These are phyloP conservation scores for Hippopotamus amphibius DNA, from an alignment of 2,113 vertebrate genomes.

Conservation along the genomic window DNA sequence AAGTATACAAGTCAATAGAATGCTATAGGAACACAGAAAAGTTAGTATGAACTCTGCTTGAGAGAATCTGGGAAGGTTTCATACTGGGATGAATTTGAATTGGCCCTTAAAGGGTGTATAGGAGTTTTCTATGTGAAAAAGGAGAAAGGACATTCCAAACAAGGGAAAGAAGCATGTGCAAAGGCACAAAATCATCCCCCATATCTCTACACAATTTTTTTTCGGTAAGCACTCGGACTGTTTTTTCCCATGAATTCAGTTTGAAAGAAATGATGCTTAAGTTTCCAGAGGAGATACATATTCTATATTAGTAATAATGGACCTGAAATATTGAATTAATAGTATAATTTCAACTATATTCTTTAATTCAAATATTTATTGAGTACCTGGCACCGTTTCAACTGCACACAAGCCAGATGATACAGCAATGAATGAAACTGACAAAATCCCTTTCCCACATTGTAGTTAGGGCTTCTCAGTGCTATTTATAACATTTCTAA, in stretches of 20 bases:
- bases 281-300: neutral
- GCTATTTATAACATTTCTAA: slow-evolving; percentile 9
- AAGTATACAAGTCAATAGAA: neutral
- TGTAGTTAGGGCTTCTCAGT: neutral
- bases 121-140: neutral
- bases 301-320: neutral
- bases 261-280: neutral
- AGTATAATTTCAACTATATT: neutral
- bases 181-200: neutral
- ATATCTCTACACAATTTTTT: neutral
- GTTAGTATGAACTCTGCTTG: neutral
- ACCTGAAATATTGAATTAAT: neutral
- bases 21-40: neutral
- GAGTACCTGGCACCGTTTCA: neutral
- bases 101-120: neutral
- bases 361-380: slow-evolving; percentile 12
- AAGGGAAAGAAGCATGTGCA: neutral
- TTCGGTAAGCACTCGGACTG: neutral
- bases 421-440: slow-evolving; percentile 19
- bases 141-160: neutral
- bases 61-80: neutral
- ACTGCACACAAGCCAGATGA: neutral
- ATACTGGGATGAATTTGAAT: neutral
- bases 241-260: neutral
- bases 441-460: neutral